phyloP scores from a whole-genome alignment of 2,797 vertebrate genomes.

The Diceros bicornis region DNA sequence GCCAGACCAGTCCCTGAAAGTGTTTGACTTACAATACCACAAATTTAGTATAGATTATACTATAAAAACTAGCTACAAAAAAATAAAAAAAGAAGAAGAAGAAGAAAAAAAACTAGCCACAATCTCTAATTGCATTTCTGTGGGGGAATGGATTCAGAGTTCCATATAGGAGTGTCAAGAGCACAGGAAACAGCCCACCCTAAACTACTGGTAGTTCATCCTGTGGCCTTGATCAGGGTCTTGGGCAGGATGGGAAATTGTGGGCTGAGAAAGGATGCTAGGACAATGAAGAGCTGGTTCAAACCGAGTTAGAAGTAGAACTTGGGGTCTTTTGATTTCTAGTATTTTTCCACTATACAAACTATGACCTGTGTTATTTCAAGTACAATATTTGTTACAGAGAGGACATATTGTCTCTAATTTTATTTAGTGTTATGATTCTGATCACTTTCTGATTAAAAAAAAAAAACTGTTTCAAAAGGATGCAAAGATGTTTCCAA shows the following conservation, averaged over 20 bases:
- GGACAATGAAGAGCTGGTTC: background rate
- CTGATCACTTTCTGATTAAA: background rate
- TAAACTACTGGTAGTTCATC: background rate
- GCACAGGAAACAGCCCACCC: background rate
- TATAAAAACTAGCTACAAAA: background rate
- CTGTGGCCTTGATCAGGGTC: background rate
- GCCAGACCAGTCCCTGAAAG: background rate
- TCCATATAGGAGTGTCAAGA: background rate
- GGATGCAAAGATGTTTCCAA: background rate
- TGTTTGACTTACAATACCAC: background rate
- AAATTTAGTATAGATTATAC: background rate
- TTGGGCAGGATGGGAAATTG: background rate
- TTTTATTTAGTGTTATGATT: background rate
- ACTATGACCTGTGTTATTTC: background rate
- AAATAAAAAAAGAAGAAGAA: no score
- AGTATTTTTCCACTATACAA: background rate
- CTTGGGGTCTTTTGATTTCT: background rate
- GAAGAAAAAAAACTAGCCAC: background rate
- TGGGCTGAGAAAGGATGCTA: background rate
- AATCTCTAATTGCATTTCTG: background rate
- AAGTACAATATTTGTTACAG: background rate
- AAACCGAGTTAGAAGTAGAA: background rate
- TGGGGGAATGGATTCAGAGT: background rate
- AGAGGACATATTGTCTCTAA: background rate
- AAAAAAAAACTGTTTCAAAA: background rate